A percentile compares a stretch with the other conserved stretches of the same genome.
Evolutionary conservation across 2,888 invertebrate species (phyloP).

Genomic region (Cataglyphis altisquamis): DNA sequence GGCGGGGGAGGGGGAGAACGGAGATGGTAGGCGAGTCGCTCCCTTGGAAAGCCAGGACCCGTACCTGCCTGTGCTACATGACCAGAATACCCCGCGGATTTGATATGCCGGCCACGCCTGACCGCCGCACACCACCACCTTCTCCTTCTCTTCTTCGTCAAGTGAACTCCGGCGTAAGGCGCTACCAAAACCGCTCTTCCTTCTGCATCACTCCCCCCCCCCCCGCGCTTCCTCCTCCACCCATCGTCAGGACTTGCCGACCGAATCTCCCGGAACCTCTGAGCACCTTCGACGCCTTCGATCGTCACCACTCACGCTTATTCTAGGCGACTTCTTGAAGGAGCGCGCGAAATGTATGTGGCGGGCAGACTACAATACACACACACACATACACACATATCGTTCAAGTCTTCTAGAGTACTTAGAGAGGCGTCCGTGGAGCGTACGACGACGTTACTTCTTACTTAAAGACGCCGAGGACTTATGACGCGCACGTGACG

Average conservation of each 20-base stretch:
- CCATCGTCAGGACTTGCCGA: constrained; percentile 48
- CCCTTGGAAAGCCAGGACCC: constrained; percentile 72
- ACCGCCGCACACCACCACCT: constrained; percentile 80
- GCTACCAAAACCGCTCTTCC: constrained; percentile 62
- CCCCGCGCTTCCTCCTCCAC: neutral
- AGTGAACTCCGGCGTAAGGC: constrained; percentile 80
- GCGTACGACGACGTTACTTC: constrained; percentile 71
- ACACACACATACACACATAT: neutral
- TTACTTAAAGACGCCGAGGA: constrained; percentile 83
- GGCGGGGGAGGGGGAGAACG: neutral
- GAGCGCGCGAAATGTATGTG: constrained; percentile 19
- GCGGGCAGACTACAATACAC: constrained; percentile 8
- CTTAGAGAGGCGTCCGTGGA: constrained; percentile 70
- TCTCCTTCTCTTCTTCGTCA: constrained; percentile 76
- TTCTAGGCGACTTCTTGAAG: constrained; percentile 38
- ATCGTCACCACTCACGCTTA: constrained; percentile 46
- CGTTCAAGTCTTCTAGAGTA: constrained; percentile 68
- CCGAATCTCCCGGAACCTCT: constrained; percentile 44
- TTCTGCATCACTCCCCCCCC: constrained; percentile 1
- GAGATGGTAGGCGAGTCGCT: constrained; percentile 64
- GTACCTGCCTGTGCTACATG: constrained; percentile 81
- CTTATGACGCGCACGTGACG: constrained; percentile 84
- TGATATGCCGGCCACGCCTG: constrained; percentile 85
- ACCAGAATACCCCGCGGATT: constrained; percentile 85
- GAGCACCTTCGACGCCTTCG: constrained; percentile 51